Conservation (phyloP, 1,140 invertebrate genomes). For the Littorina saxatilis region DNA sequence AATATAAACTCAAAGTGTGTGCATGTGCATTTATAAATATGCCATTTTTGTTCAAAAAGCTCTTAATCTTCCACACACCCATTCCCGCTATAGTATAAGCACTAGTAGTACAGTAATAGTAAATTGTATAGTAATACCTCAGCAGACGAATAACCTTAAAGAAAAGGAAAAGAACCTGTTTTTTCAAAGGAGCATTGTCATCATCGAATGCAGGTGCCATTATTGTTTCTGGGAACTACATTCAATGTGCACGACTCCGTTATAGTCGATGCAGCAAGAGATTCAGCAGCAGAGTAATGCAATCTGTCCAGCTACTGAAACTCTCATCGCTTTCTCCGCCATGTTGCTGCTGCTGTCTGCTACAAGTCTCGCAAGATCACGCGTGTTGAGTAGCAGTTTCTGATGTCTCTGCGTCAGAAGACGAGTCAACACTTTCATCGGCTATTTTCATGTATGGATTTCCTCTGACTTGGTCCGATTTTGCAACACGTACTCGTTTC, state of each 20-base stretch:
- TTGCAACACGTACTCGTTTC: conserved; percentile 16
- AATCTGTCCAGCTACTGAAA: neutral
- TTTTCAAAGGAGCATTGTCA: conserved; percentile 3
- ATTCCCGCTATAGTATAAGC: no score
- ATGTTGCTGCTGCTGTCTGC: conserved; percentile 28
- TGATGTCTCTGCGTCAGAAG: conserved; percentile 31
- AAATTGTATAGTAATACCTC: no score
- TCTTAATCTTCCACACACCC: no score
- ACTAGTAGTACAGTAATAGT: no score
- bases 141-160: no score
- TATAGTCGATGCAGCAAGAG: no score
- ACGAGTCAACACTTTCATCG: conserved; percentile 23
- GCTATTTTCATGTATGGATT: conserved; percentile 25
- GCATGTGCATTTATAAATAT: no score
- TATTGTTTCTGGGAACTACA: neutral
- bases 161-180: neutral
- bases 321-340: neutral
- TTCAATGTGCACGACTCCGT: no score
- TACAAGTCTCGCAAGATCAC: conserved; percentile 19
- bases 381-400: conserved; percentile 23
- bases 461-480: conserved; percentile 1
- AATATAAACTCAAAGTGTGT: no score
- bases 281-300: neutral
- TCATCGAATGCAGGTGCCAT: neutral
- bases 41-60: no score